Base-by-base conservation (phyloP, 1,140 invertebrate genomes). In the Apis florea region DNA sequence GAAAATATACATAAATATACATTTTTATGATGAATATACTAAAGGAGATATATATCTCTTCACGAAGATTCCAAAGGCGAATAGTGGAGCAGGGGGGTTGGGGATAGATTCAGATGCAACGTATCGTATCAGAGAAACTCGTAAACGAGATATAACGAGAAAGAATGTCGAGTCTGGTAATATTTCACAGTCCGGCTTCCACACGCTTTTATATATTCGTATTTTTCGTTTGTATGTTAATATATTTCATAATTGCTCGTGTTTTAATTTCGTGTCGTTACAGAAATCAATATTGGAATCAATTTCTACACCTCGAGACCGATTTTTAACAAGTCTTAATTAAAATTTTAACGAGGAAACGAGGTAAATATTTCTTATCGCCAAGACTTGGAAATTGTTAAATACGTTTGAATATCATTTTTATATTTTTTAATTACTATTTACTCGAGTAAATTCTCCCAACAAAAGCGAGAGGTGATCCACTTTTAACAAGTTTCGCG, bases 1-100 rank as follows among this genome's bases (percentile, higher is more conserved):
- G 68, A 54, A 85, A 77, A 71, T 88, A 75, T 83, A 87, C 81
- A 83, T 89, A 86, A 86, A 90, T 88, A 90, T 87, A 86, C 76
- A 85, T 90, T 86, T 89, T 88, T 89, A 88, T 89, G 89, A 90
- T 85, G 83, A 86, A 90, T 88, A 85, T 82, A 87, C 83, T 75
- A 59, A 10, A 40, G 74, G 64, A 81, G 75, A 77, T 75, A 63
- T 69, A 56, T 77, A 49, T 47, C 78, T 59, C 40, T 74, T 49
- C 56, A 24, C 17, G 68, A 24, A 67, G 74, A 87, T 86, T 81
- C 51, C 56, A 58, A 71, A 84, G 64, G 66, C 70, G 70, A 79
- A 47, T 47, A 75, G 58, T 19, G 56, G 9, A 12, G 26, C 8
- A 49, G 15, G 13, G 24, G n/a, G 11, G 15, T 2, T 2, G 31